Conservation (phyloP, 2,797 vertebrate species). For the Trematomus bernacchii region DNA sequence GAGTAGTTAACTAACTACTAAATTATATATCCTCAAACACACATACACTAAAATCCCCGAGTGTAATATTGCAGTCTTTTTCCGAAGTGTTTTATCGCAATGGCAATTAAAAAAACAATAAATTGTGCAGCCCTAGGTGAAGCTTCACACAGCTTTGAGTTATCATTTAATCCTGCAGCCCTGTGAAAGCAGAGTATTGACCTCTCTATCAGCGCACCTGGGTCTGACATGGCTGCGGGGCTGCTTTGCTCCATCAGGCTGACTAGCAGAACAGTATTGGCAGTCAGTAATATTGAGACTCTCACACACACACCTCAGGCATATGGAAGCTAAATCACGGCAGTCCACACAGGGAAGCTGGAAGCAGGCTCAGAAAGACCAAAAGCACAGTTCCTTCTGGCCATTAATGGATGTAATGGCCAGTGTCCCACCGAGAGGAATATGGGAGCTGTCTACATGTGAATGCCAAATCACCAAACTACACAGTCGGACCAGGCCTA, state of each 20-base stretch:
- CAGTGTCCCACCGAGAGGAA: slow-evolving; percentile 57
- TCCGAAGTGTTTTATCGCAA: too few species aligned
- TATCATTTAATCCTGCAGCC: slow-evolving; percentile 25
- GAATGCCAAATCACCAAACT: slow-evolving; percentile 59
- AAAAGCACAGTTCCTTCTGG: slow-evolving; percentile 35
- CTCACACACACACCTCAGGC: slow-evolving; percentile 19
- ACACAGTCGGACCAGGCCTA: slow-evolving; percentile 55
- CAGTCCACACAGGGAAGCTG: slow-evolving; percentile 50
- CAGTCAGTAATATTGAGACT: slow-evolving; percentile 30
- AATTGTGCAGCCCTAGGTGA: neutral
- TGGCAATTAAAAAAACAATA: too few species aligned
- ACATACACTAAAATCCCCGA: neutral
- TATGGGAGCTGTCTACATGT: slow-evolving; percentile 61
- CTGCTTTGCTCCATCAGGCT: slow-evolving; percentile 41
- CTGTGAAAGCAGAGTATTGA: slow-evolving; percentile 36
- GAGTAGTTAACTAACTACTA: neutral
- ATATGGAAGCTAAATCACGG: slow-evolving; percentile 46
- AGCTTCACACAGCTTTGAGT: neutral
- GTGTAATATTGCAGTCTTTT: neutral
- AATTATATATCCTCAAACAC: neutral
- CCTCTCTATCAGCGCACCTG: slow-evolving; percentile 49
- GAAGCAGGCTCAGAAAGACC: slow-evolving; percentile 46
- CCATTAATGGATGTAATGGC: slow-evolving; percentile 59
- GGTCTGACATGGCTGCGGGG: slow-evolving; percentile 3
- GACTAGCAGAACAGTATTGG: slow-evolving; percentile 36